These are phyloP conservation scores for Aplocera efformata DNA, from an alignment of 2,888 invertebrate genomes.

Conservation along the genomic window DNA sequence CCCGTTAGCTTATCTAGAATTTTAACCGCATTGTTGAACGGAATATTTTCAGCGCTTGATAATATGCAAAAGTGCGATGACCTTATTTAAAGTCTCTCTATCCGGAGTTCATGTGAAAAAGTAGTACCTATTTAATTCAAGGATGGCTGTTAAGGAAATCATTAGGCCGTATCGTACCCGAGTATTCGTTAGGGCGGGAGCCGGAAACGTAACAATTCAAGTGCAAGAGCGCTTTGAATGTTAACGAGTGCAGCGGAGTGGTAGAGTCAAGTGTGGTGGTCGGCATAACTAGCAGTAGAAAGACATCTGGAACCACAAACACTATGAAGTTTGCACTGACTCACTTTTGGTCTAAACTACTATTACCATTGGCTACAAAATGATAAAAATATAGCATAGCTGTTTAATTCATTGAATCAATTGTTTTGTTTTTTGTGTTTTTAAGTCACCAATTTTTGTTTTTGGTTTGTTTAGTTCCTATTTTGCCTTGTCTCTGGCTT, in stretches of 20 bases:
- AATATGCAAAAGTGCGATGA: conserved; percentile 9
- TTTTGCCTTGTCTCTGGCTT: too few species aligned
- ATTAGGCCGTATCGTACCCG: conserved; percentile 43
- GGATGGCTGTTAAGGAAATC: conserved; percentile 35
- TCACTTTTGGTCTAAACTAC: not conserved
- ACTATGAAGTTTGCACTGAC: conserved; percentile 1
- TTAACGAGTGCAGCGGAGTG: conserved; percentile 59
- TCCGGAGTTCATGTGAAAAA: conserved; percentile 13
- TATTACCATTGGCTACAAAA: too few species aligned
- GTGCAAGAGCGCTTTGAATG: conserved; percentile 52
- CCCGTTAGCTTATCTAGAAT: not conserved
- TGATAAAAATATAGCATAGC: too few species aligned
- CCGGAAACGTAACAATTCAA: conserved; percentile 56
- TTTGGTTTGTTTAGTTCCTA: too few species aligned
- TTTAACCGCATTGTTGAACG: too few species aligned
- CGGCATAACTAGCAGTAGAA: conserved; percentile 55
- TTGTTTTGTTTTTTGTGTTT: too few species aligned
- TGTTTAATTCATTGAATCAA: too few species aligned
- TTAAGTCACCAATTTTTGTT: too few species aligned
- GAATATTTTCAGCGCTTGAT: too few species aligned
- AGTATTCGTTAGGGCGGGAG: conserved; percentile 35
- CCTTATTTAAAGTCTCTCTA: conserved; percentile 13
- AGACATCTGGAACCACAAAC: conserved; percentile 26
- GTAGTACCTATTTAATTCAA: conserved; percentile 19
- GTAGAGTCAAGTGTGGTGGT: conserved; percentile 45